Conservation (phyloP, 1,140 invertebrate genomes). For the Trachymyrmex cornetzi region DNA sequence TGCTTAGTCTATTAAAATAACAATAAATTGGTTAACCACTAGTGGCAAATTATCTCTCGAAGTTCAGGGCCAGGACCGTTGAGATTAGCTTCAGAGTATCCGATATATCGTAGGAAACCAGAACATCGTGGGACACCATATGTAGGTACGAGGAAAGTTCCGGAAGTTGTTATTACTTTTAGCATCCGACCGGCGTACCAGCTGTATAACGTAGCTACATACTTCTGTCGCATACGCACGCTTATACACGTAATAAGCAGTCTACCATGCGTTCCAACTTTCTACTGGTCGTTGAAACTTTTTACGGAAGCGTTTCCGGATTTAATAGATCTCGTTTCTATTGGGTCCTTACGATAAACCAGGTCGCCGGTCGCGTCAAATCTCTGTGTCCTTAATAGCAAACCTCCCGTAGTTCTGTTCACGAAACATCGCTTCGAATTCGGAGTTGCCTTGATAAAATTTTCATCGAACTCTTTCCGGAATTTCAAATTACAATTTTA, state of each 20-base stretch:
- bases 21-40: not conserved
- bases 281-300: conserved; percentile 24
- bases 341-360: conserved; percentile 5
- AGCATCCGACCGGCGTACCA: conserved; percentile 24
- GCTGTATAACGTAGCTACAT: conserved; percentile 38
- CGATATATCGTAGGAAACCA: not conserved
- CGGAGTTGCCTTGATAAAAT: not conserved
- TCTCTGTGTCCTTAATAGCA: not conserved
- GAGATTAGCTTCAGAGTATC: conserved; percentile 13
- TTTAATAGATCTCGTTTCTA: not conserved
- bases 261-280: conserved; percentile 38
- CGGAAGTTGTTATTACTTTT: conserved; percentile 57
- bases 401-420: not conserved
- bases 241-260: conserved; percentile 52
- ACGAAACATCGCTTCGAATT: not conserved
- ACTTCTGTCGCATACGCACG: conserved; percentile 12
- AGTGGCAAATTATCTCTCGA: conserved; percentile 8
- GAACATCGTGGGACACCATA: conserved; percentile 29
- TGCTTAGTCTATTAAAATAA: conserved; percentile 14
- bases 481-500: conserved; percentile 16
- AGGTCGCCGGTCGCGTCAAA: not conserved
- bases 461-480: not conserved
- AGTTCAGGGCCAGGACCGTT: conserved; percentile 4
- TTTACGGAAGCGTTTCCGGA: conserved; percentile 14
- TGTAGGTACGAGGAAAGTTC: conserved; percentile 35